Evolutionary conservation across 2,797 vertebrate genomes (phyloP).

Genomic region (Apodemus agrarius): DNA sequence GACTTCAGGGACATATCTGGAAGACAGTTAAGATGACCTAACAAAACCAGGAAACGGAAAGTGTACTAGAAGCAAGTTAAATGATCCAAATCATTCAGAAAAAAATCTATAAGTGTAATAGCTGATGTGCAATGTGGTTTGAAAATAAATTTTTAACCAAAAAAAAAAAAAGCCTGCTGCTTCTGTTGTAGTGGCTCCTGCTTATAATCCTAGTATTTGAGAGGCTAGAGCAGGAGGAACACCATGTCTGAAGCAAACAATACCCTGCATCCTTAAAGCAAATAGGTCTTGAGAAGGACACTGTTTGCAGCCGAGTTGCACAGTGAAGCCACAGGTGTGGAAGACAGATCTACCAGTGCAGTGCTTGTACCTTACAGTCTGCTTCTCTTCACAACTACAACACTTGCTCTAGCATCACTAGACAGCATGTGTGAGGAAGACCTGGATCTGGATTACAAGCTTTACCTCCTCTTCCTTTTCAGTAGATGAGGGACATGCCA

Average conservation of each 20-base stretch:
- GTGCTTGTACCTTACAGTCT: background rate
- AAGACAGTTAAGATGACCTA: constrained; percentile 33
- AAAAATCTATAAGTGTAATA: constrained; percentile 33
- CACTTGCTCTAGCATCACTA: background rate
- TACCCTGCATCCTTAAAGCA: background rate
- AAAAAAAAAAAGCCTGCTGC: background rate
- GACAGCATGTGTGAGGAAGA: background rate
- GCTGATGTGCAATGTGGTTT: background rate
- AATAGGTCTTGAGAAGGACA: constrained; percentile 2
- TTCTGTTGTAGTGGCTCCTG: background rate
- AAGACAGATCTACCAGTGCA: background rate
- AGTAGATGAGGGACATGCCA: background rate
- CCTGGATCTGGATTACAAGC: background rate
- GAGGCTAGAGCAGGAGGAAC: background rate
- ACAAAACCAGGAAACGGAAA: background rate
- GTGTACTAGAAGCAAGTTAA: constrained; percentile 34
- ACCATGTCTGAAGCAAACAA: background rate
- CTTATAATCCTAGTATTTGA: background rate
- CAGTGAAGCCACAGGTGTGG: background rate
- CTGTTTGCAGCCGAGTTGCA: background rate
- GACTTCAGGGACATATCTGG: background rate
- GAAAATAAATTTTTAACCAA: background rate
- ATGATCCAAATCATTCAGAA: background rate
- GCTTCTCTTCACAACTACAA: background rate
- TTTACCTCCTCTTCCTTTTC: background rate